phyloP scores from a whole-genome alignment of 92 coral and sea anemone genomes.

The Epizoanthus illoricatus region DNA sequence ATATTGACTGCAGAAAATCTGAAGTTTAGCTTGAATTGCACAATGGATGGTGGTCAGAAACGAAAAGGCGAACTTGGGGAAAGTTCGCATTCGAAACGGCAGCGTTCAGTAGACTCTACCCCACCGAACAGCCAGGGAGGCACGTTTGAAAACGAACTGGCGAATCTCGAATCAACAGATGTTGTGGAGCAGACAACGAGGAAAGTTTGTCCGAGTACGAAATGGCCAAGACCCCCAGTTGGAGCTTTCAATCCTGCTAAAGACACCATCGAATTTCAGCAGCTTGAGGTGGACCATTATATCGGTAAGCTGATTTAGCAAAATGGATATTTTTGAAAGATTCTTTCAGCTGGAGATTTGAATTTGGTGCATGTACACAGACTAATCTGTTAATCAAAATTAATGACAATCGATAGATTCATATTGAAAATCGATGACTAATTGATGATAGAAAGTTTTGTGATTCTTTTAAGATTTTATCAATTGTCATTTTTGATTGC shows the following conservation, averaged over 20 bases:
- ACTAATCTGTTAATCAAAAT: no score
- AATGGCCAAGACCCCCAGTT: conserved; percentile 86
- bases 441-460: background rate
- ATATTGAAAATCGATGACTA: background rate
- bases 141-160: conserved; percentile 84
- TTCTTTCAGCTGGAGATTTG: no score
- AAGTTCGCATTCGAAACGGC: conserved; percentile 67
- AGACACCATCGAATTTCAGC: conserved; percentile 84
- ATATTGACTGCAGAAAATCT: background rate
- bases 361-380: no score
- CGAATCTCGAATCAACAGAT: conserved; percentile 55
- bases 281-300: conserved; percentile 92
- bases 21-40: background rate
- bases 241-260: conserved; percentile 62
- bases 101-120: conserved; percentile 58
- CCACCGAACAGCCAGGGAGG: conserved; percentile 58
- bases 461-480: no score
- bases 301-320: conserved; percentile 65
- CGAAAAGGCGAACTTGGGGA: conserved; percentile 63
- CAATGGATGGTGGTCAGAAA: conserved; percentile 73
- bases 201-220: conserved; percentile 43
- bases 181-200: background rate
- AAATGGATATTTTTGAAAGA: background rate
- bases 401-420: no score
- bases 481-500: no score